Percentiles rank a stretch among this genome's conserved stretches.
phyloP scores from a whole-genome alignment of 2,797 vertebrate species.

The Myoxocephalus aenaeus region DNA sequence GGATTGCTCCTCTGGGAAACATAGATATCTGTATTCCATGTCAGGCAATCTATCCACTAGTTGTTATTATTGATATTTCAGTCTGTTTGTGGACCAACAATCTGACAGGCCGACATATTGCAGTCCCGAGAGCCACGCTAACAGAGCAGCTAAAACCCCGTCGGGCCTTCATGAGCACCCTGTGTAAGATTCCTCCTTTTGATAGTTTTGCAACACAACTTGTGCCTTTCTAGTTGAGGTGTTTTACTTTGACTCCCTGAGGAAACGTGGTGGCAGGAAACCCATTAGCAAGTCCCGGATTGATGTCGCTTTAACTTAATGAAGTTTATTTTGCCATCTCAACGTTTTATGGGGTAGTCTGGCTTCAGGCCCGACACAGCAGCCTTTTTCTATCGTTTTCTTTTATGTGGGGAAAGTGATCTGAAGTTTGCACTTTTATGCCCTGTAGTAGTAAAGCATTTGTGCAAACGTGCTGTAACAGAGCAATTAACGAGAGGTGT shows the following conservation, averaged over 20 bases:
- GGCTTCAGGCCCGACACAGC: neutral
- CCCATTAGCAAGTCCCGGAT: neutral
- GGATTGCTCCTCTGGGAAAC: neutral
- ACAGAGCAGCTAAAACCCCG: neutral
- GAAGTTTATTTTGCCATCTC: constrained; percentile 10
- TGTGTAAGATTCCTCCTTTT: neutral
- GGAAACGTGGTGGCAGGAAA: constrained; percentile 12
- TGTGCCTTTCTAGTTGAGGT: neutral
- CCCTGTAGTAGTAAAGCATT: neutral
- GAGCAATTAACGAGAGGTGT: neutral
- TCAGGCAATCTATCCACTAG: neutral
- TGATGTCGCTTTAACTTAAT: constrained; percentile 12
- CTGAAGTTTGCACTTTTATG: neutral
- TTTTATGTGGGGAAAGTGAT: neutral
- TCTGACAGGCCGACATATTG: neutral
- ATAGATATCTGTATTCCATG: neutral
- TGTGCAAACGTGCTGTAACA: neutral
- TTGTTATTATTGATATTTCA: neutral
- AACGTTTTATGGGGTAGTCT: constrained; percentile 14
- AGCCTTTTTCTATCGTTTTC: neutral
- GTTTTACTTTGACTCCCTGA: constrained; percentile 29
- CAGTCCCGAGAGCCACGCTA: neutral
- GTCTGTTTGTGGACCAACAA: neutral
- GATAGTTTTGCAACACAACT: too few species aligned
- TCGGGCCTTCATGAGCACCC: neutral